phyloP scores from a whole-genome alignment of 1,140 invertebrate species.

The Sipha flava region DNA sequence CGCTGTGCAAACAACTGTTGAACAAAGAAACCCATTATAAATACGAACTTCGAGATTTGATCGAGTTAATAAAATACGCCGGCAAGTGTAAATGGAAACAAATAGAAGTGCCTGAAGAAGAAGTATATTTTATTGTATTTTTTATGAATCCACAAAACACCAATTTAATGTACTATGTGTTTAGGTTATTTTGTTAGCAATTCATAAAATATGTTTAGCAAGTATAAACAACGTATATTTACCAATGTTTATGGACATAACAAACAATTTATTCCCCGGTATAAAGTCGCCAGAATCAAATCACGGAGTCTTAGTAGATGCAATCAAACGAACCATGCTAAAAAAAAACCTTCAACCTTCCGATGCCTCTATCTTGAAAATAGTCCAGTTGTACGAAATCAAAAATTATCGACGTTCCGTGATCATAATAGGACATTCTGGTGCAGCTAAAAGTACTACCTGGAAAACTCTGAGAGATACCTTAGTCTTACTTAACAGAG shows the following conservation, averaged over 20 bases:
- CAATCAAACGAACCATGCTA: slow-evolving; percentile 52
- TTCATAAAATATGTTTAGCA: background rate
- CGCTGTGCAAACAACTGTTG: slow-evolving; percentile 84
- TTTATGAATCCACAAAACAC: background rate
- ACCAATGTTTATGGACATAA: slow-evolving; percentile 81
- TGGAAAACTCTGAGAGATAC: background rate
- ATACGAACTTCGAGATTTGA: slow-evolving; percentile 82
- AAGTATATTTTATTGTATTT: background rate
- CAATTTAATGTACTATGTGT: background rate
- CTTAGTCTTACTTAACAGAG: background rate
- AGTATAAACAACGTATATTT: slow-evolving; percentile 56
- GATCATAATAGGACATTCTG: slow-evolving; percentile 80
- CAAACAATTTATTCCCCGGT: slow-evolving; percentile 81
- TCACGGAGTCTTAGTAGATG: slow-evolving; percentile 56
- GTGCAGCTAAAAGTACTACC: background rate
- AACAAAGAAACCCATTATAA: slow-evolving; percentile 89
- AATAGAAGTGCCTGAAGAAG: slow-evolving; percentile 53
- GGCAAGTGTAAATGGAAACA: slow-evolving; percentile 74
- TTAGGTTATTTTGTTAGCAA: background rate
- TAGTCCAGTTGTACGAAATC: slow-evolving; percentile 80
- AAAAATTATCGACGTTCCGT: slow-evolving; percentile 83
- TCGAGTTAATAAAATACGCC: slow-evolving; percentile 76
- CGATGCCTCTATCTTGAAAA: slow-evolving; percentile 65
- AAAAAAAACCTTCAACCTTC: slow-evolving; percentile 62
- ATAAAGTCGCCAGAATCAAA: slow-evolving; percentile 45